Base-by-base conservation (phyloP, 2,888 invertebrate species). In the Gonocerus acuteangulatus region DNA sequence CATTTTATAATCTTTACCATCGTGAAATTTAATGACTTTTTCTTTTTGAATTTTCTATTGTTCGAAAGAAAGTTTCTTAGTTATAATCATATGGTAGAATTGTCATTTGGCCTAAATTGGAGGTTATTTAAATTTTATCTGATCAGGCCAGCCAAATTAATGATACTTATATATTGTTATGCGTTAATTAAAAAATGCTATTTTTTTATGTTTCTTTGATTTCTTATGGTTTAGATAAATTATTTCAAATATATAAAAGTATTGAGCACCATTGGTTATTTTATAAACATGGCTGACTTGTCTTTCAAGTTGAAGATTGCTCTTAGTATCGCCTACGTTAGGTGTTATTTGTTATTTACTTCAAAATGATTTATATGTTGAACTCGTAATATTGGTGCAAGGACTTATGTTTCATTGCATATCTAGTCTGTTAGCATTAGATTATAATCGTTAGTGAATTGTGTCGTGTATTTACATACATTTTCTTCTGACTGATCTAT, bases 251-350 rank as follows among this genome's bases (percentile, higher is more conserved):
- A 9, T 39, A 39, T 39, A 15, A n/a, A 39, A 39, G n/a, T 39
- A 39, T 39, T 39, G 39, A 39, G 54, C 42, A 51, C 15, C 54
- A 54, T 22, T 54, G 54, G 42, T 32, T 21, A 54, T 42, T 22
- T 54, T 22, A 39, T 54, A 54, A 57, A 57, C 57, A 57, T 57
- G 57, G 57, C 57, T 57, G 57, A 57, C 57, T 34, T 27, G 57
- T 47, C 57, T 57, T 57, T 32, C 11, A 47, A 45, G 45, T 57
- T 47, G 32, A 57, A 32, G 32, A 21, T 57, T 44, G 45, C 23
- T 47, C 27, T 13, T 11, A 21, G 19, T n/a, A 9, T 39, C 39
- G 13, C 15, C 3, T 39, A 3, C n/a, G 4, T 39, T 39, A 15
- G 15, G n/a, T n/a, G 39, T n/a, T 39, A 4, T 39, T 15, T n/a